Base-by-base conservation (phyloP, 2,113 vertebrate species). In the Rhinolophus sinicus region DNA sequence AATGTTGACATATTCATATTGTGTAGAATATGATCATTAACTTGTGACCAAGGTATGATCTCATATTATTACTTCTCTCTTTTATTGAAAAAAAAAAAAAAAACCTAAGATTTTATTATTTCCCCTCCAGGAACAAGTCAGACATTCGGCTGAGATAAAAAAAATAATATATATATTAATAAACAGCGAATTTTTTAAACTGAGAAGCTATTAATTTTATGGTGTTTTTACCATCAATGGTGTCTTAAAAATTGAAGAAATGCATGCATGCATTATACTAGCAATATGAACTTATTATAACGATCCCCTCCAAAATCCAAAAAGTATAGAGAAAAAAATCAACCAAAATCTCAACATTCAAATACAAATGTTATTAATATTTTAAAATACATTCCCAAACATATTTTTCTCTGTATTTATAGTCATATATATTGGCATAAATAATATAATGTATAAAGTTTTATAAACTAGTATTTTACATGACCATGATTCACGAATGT, bases 241-340 rank as follows among this genome's bases (percentile, higher is more conserved):
- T 85, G 21, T 90, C 22, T 94, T 96, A 82, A 95, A 95, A 90
- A 89, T 38, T 70, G 35, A 92, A 18, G 22, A 65, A 73, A 85
- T 88, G 7, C 18, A 2, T 72, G 8, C 2, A 28, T 50, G 13
- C 6, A n/a, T 90, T 97, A 72, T 30, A 10, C 24, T 65, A 81
- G 56, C 7, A 64, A 35, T 40, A 64, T 12, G 4, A n/a, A 13
- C 9, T 54, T 15, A 67, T 22, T 80, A 56, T 30, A 80, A 88
- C 24, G 6, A 65, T 93, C 83, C 47, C 52, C 52, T 14, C 15
- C 52, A 47, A 77, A 62, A 56, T 15, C 8, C 54, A 35, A 88
- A 14, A 81, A 54, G 44, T 19, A 44, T 54, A 89, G 93, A 94
- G 10, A 50, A 54, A 7, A 56, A 26, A 52, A 40, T 18, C 18